Percentiles rank a stretch among this genome's conserved stretches.
phyloP scores from a whole-genome alignment of 2,797 vertebrate species.

The Gymnothorax reevesii region DNA sequence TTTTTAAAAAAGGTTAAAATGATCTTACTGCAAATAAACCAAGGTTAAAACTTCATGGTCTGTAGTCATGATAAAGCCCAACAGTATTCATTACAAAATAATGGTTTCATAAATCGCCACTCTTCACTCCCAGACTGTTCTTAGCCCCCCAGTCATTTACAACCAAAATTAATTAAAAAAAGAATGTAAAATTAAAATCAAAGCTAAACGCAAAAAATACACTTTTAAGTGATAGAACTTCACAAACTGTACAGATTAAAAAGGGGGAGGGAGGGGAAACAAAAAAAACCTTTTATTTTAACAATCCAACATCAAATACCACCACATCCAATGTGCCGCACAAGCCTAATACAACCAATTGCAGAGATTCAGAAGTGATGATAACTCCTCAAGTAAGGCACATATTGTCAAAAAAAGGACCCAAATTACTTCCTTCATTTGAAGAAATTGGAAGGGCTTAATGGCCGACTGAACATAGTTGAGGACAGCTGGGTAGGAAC shows the following conservation, averaged over 20 bases:
- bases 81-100: constrained; percentile 18
- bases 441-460: constrained; percentile 72
- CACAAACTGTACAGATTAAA: constrained; percentile 45
- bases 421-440: constrained; percentile 64
- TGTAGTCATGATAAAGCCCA: constrained; percentile 38
- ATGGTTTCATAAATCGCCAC: constrained; percentile 34
- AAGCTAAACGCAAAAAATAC: constrained; percentile 29
- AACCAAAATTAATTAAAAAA: constrained; percentile 32
- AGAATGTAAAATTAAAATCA: constrained; percentile 31
- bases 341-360: constrained; percentile 41
- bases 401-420: constrained; percentile 77
- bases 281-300: constrained; percentile 65
- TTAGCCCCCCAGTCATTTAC: constrained; percentile 30
- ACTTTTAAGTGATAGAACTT: constrained; percentile 42
- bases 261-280: not conserved
- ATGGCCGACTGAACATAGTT: constrained; percentile 71
- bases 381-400: constrained; percentile 86
- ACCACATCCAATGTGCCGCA: constrained; percentile 76
- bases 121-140: constrained; percentile 30
- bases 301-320: constrained; percentile 78
- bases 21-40: constrained; percentile 40
- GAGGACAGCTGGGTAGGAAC: constrained; percentile 60
- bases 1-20: constrained; percentile 63
- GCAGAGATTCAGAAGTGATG: constrained; percentile 55
- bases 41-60: constrained; percentile 44